phyloP scores from a whole-genome alignment of 2,113 vertebrate species.

The Peromyscus polionotus region DNA sequence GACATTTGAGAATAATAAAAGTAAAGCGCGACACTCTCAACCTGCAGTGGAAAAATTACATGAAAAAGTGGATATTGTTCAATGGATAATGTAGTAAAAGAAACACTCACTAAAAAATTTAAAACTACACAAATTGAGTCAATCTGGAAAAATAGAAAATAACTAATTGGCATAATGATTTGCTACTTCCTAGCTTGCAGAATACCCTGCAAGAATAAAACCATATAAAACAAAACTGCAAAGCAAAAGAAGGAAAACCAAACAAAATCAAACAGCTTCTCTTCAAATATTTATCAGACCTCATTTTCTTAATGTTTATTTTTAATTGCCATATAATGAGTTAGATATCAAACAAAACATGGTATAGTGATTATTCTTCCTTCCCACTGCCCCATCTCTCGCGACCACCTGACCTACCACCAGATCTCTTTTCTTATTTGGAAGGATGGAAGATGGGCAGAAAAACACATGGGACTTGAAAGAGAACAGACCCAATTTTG shows the following conservation, averaged over 20 bases:
- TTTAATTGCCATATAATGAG: not conserved
- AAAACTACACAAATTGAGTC: not conserved
- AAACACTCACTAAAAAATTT: not conserved
- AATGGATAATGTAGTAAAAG: not conserved
- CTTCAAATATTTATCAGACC: not conserved
- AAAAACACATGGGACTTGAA: not conserved
- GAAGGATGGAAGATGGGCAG: not conserved
- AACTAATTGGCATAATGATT: not conserved
- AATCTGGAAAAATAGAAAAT: slow-evolving; percentile 17
- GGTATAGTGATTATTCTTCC: not conserved
- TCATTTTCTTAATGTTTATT: not conserved
- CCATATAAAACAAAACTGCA: not conserved
- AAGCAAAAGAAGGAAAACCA: not conserved
- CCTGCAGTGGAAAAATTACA: not conserved
- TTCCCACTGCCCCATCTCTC: not conserved
- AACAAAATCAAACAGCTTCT: not conserved
- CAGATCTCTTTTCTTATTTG: not conserved
- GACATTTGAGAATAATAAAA: slow-evolving; percentile 25
- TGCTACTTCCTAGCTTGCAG: not conserved
- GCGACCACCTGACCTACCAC: not conserved
- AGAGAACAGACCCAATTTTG: not conserved
- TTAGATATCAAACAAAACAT: not conserved
- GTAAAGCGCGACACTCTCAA: slow-evolving; percentile 1
- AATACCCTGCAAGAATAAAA: not conserved
- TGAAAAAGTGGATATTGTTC: not conserved